Evolutionary conservation across 1,140 invertebrate species (phyloP), one percentile per base, ranked within the genome.

Genomic region (Chrysomallon squamiferum): DNA sequence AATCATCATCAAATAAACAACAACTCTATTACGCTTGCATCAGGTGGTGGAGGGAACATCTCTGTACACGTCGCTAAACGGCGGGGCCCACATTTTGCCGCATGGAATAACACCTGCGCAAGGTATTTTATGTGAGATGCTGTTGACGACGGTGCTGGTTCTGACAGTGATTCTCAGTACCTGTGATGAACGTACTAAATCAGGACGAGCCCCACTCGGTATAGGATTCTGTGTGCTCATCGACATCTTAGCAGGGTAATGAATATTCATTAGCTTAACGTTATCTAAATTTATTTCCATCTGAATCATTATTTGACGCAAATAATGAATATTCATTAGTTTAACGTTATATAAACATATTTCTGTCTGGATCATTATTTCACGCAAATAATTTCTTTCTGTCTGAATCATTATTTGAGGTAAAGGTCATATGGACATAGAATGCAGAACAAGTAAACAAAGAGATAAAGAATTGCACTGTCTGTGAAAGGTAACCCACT

Each of bases 171-270:
- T 86, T 5, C 67, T 80, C 64, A 68, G 75, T 2, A 76, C 82
- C 29, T 63, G 80, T 11, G 81, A 83, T 60, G 41, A 65, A 7
- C 65, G 67, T 20, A 77, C 69, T 11, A 74, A 77, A 58, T 71
- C 65, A 2, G 35, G 43, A 0, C 49, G 83, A 6, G 78, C 79
- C 6, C 78, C 83, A 30, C 61, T 85, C 0, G 81, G 80, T 9
- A 83, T 85, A 56, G 84, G 84, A 7, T 76, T 84, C 25, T 70
- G 77, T 11, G 74, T 85, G 5, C 60, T 68, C 9, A 75, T 79
- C 3, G 79, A 78, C 68, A 79, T 84, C 41, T 67, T 81, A 41
- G 77, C 79, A n/a, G 79, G 74, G 81, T 83, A 65, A 68, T 73
- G 25, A 20, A 50, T 27, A 18, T 2, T 4, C 30, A 11, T 62